Base-by-base conservation (phyloP, 2,113 vertebrate species). In the Egretta garzetta region DNA sequence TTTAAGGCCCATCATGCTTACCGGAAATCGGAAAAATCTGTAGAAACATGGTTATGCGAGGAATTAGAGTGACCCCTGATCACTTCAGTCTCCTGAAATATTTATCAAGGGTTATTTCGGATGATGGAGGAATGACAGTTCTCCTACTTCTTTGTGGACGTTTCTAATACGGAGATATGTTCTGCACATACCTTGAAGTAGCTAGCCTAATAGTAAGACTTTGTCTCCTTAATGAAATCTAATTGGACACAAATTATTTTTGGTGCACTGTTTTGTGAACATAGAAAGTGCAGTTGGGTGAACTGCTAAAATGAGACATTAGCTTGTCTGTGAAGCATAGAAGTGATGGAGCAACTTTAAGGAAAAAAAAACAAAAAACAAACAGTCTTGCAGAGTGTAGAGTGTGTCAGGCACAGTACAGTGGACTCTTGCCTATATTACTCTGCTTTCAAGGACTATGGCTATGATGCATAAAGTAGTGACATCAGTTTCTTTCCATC, bases 231-330 rank as follows among this genome's bases (percentile, higher is more conserved):
- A 55, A 70, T 72, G n/a, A 84, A 64, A 50, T 45, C 11, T 53
- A 56, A 10, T 30, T 47, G 13, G 24, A 39, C 6, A 4, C 2
- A 82, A 70, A 50, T 66, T 4, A 24, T 63, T 70, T 59, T 74
- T 50, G 14, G n/a, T 66, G 32, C 8, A 24, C 15, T 63, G 7
- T 19, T 64, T 32, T 33, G 6, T 80, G 35, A 85, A 18, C 28
- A 52, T 5, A 58, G 14, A 28, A 35, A 50, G 18, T 76, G 11
- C 12, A 63, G 2, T 27, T 76, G 8, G 43, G 20, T 55, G 10
- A 86, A 66, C 32, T 35, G 8, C 43, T 70, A 8, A 47, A 37
- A 12, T 8, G 24, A 85, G 10, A 41, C 0, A 0, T 24, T 39
- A 17, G 3, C 11, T 52, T 68, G 1, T 23, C 16, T 64, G 4